A percentile compares a stretch with the other conserved stretches of the same genome.
Conservation (phyloP, 2,888 invertebrate species). For the Pimpla rufipes region DNA sequence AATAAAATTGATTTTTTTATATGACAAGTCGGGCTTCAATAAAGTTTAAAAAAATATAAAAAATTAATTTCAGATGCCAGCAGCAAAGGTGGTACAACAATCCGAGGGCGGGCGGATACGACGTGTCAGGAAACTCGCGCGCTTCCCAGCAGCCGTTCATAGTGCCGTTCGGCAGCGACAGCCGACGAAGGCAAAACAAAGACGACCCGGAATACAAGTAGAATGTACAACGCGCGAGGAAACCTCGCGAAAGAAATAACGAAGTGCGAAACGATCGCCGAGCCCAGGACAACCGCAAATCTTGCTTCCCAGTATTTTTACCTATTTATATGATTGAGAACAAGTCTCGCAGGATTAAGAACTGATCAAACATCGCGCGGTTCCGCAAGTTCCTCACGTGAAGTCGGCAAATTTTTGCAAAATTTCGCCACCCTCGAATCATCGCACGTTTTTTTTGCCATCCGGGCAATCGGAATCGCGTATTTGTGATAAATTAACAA, state of each 20-base stretch:
- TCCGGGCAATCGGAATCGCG: not conserved
- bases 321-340: slow-evolving; percentile 16
- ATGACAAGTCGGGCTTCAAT: too few relatives aligned
- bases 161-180: slow-evolving; percentile 74
- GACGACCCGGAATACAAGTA: slow-evolving; percentile 79
- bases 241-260: not conserved
- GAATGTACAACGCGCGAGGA: not conserved
- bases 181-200: slow-evolving; percentile 80
- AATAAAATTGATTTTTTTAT: not conserved
- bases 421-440: not conserved
- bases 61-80: slow-evolving; percentile 76
- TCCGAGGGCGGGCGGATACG: slow-evolving; percentile 72
- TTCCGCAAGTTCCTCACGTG: not conserved
- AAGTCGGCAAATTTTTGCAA: not conserved
- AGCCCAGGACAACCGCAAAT: slow-evolving; percentile 9
- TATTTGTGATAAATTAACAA: slow-evolving; percentile 39
- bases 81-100: slow-evolving; percentile 69
- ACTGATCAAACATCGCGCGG: not conserved
- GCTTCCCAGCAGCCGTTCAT: slow-evolving; percentile 76
- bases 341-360: slow-evolving; percentile 16
- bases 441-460: not conserved
- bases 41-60: not conserved
- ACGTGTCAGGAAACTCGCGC: slow-evolving; percentile 71
- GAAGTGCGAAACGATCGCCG: not conserved
- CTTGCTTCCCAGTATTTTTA: slow-evolving; percentile 14